Evolutionary conservation across 2,888 invertebrate genomes (phyloP), one percentile per base, ranked within the genome.

Genomic region (Actias luna): DNA sequence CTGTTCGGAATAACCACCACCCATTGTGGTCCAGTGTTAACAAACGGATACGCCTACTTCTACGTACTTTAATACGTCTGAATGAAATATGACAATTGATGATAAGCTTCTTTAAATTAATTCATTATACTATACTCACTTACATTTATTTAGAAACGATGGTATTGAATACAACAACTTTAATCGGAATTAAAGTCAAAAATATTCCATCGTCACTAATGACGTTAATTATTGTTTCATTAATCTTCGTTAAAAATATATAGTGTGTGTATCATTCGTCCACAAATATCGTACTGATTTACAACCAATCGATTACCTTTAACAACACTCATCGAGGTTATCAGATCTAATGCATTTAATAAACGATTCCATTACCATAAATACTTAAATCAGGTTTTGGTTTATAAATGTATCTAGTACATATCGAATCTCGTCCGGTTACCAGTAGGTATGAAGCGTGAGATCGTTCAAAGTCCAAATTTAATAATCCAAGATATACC

Each of bases 301-400:
- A 60, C 18, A 60, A 55, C 36, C 22, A 35, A 61, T 66, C 64
- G 61, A 66, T 66, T 65, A 60, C 65, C 61, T 50, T 59, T 65
- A 64, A 65, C 62, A 66, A 65, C 61, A 67, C 64, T 57, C 59
- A 62, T 62, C 60, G 65, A 64, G 61, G 62, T 62, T 64, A 60
- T 63, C 63, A 55, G 63, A 69, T 69, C 61, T 61, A 67, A 65
- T 68, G 67, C 65, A 66, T 60, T 66, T 33, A 62, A 69, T 70
- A 68, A 67, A 70, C 67, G 64, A 60, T 65, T 68, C 68, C 65
- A 75, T 74, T 74, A 73, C 64, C 71, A 71, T 69, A 71, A 67
- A 68, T 64, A 71, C 69, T 67, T 75, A 46, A 67, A 64, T 63
- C 66, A 64, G 61, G 71, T 61, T 31, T 68, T 18, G 72, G 69